Percentiles rank a stretch among this genome's conserved stretches.
phyloP scores from a whole-genome alignment of 2,113 vertebrate species.

The Lepisosteus oculatus region DNA sequence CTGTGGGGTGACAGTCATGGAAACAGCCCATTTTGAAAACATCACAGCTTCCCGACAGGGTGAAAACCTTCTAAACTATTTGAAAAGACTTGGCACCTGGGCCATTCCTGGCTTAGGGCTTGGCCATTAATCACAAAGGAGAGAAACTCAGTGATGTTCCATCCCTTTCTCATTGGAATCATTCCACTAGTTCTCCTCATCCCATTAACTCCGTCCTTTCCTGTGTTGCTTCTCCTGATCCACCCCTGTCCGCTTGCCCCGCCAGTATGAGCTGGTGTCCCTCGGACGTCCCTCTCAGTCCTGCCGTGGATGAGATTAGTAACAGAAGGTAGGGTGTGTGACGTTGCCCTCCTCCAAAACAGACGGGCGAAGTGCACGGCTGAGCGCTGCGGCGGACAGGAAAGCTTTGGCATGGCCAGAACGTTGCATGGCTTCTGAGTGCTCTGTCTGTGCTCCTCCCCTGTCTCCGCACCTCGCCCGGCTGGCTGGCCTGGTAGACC shows the following conservation, averaged over 20 bases:
- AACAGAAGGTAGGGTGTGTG: slow-evolving; percentile 79
- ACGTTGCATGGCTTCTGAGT: no score
- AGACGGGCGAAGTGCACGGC: no score
- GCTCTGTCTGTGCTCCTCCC: not conserved
- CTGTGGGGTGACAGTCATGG: no score
- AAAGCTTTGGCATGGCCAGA: no score
- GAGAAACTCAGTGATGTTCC: not conserved
- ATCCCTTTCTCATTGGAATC: slow-evolving; percentile 21
- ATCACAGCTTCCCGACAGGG: no score
- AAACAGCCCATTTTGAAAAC: no score
- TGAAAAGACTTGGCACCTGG: no score
- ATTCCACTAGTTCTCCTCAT: slow-evolving; percentile 28
- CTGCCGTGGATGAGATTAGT: slow-evolving; percentile 73
- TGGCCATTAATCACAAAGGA: no score
- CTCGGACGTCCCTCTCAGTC: slow-evolving; percentile 65
- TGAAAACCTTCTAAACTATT: no score
- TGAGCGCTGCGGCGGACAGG: no score
- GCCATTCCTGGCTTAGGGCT: no score
- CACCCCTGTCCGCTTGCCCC: slow-evolving; percentile 51
- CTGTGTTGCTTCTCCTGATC: slow-evolving; percentile 8
- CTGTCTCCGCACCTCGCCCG: not conserved
- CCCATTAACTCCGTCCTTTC: slow-evolving; percentile 47
- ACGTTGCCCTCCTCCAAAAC: not conserved
- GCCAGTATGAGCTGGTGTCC: slow-evolving; percentile 92
- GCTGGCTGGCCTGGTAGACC: not conserved